Base-by-base conservation (phyloP, 1,140 invertebrate genomes). In the Papilio glaucus region DNA sequence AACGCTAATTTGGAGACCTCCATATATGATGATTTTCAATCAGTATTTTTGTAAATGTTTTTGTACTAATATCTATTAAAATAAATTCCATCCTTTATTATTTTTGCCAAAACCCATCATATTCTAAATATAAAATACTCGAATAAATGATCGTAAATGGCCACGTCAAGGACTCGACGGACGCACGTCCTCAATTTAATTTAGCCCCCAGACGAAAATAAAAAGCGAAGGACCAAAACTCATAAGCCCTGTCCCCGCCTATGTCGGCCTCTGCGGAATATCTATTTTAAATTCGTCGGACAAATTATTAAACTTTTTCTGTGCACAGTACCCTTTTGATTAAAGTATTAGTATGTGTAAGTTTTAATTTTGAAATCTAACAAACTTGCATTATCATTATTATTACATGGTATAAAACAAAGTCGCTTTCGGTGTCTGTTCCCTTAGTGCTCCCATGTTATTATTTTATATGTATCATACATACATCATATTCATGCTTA, bases 181-280 rank as follows among this genome's bases (percentile, higher is more conserved):
- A 18, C 42, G 24, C 41, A 42, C 42, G 45, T 71, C 67, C 78
- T 80, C 78, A 85, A 80, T 88, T 90, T 88, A 88, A 87, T 90
- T 90, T 88, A 77, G 85, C 77, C 76, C 71, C 83, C 88, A 90
- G 88, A 88, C 87, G 78, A 82, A 90, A 88, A 87, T 87, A 85
- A 87, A 87, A 77, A 81, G 84, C 61, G 42, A 21, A 63, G 74
- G 71, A 77, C 78, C 77, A 79, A 79, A 88, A 75, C 85, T 85
- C 88, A 85, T 88, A 88, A 85, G 80, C 79, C 75, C 70, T 90
- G 84, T 89, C 87, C 77, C 87, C 86, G 88, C 88, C 88, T 86
- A 77, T 85, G 75, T 72, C 74, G 70, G 74, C 77, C 80, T 88
- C 86, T 82, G 84, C 73, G 77, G 85, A 85, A 86, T 65, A 65